Base-by-base conservation (phyloP, 2,113 vertebrate species). In the Ceratotherium simum region DNA sequence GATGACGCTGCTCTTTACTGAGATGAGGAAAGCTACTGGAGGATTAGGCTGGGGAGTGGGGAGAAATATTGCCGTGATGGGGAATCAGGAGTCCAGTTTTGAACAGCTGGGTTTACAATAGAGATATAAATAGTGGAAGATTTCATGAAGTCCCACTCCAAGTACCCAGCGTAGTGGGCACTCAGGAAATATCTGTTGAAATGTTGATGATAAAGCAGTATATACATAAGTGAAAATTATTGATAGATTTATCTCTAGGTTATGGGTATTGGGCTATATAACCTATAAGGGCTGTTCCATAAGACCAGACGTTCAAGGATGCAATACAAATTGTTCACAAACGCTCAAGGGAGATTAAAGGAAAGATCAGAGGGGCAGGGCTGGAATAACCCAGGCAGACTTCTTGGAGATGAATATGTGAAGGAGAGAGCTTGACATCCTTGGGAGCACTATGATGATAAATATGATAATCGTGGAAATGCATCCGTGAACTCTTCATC, bases 391-490 rank as follows among this genome's bases (percentile, higher is more conserved):
- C 56, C 29, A 23, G 60, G 16, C 51, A 36, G n/a, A 18, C 29
- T 29, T 69, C 78, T 31, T 56, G 62, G 4, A 51, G 51, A 29
- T 46, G 20, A 29, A 0, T 6, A 4, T 56, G 11, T 60, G 54
- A 60, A 80, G 46, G 17, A 11, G 62, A 72, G 27, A 7, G n/a
- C 42, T 20, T n/a, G 36, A n/a, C 3, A 5, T 48, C 70, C 5
- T 78, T 46, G 27, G 46, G 9, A 48, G 48, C 39, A 62, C 18
- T n/a, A 14, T 62, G 21, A 8, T 2, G 20, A 75, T 8, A 58
- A 20, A 14, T 1, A 31, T 5, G 21, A 81, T 6, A 4, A 25
- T 1, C 0, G 1, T 31, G 17, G 48, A 60, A 29, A 60, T 5
- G 8, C 29, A 27, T 7, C 58, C 23, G 13, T 2, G 31, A 83